Evolutionary conservation across 2,113 vertebrate genomes (phyloP).

Genomic region (Pomatostomus ruficeps): DNA sequence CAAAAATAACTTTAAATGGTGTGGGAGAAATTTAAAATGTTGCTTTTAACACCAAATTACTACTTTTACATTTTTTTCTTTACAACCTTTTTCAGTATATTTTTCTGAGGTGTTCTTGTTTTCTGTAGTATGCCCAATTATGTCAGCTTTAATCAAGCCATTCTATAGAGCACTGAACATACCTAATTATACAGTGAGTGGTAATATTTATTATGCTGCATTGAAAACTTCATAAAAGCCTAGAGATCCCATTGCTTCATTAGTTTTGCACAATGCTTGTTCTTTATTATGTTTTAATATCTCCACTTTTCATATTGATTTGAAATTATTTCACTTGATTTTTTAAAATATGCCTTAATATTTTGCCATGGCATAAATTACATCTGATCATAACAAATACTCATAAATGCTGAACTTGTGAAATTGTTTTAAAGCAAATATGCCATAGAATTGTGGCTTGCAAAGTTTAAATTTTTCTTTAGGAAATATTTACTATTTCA

Average conservation of each 20-base stretch:
- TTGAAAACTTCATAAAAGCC: slow-evolving; percentile 50
- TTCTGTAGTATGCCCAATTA: slow-evolving; percentile 17
- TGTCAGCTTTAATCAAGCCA: slow-evolving; percentile 7
- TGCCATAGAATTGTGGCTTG: background rate
- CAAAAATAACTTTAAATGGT: background rate
- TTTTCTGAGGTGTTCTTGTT: slow-evolving; percentile 26
- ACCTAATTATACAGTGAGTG: slow-evolving; percentile 31
- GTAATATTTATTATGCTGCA: slow-evolving; percentile 51
- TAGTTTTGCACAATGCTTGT: slow-evolving; percentile 21
- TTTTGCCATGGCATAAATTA: slow-evolving; percentile 1
- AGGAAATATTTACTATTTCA: background rate
- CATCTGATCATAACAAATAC: background rate
- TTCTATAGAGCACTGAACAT: slow-evolving; percentile 53
- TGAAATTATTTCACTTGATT: background rate
- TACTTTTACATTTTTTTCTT: slow-evolving; percentile 31
- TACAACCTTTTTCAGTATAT: slow-evolving; percentile 5
- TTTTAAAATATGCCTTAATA: background rate
- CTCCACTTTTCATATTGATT: background rate
- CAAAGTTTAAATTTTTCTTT: background rate
- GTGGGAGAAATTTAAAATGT: background rate
- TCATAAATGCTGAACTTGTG: background rate
- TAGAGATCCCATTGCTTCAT: slow-evolving; percentile 39
- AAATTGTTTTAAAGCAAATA: background rate
- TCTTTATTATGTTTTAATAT: background rate
- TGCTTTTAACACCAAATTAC: slow-evolving; percentile 3